Conservation (phyloP, 37 sponge, comb jelly and placozoan species). For the Cladorhizidae sp. region DNA sequence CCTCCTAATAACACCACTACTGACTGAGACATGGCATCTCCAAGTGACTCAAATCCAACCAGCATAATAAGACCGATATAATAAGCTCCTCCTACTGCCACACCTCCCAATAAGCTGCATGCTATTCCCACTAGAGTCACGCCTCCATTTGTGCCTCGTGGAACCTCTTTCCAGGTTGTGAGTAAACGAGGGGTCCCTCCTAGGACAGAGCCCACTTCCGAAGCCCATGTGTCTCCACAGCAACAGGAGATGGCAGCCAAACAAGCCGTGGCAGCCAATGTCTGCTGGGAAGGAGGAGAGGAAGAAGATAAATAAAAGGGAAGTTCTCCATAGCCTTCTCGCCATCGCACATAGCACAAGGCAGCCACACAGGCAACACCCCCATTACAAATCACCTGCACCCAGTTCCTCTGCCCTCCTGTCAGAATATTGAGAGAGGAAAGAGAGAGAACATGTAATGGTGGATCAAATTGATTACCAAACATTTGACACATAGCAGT, state of each 20-base stretch:
- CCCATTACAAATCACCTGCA: conserved; percentile 93
- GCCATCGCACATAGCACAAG: conserved; percentile 38
- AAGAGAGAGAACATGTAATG: not conserved
- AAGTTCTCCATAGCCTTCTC: conserved; percentile 49
- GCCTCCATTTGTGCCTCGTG: conserved; percentile 93
- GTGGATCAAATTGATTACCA: not conserved
- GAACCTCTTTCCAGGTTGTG: conserved; percentile 71
- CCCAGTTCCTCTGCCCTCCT: conserved; percentile 85
- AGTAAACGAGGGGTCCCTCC: conserved; percentile 81
- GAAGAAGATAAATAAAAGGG: conserved; percentile 3
- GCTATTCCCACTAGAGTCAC: conserved; percentile 67
- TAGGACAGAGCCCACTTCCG: conserved; percentile 85
- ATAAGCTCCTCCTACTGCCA: conserved; percentile 72
- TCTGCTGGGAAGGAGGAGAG: not conserved
- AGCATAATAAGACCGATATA: conserved; percentile 22
- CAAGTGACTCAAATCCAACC: not conserved
- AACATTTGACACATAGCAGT: not conserved
- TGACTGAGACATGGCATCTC: conserved; percentile 25
- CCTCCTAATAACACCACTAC: conserved; percentile 41
- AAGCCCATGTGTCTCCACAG: conserved; percentile 98
- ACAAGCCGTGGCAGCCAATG: conserved; percentile 44
- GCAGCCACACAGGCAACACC: conserved; percentile 63
- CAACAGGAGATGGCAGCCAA: conserved; percentile 70
- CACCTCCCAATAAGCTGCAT: conserved; percentile 79
- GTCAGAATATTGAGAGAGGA: not conserved